Base-by-base conservation (phyloP, 2,797 vertebrate genomes). In the Hybognathus amarus region DNA sequence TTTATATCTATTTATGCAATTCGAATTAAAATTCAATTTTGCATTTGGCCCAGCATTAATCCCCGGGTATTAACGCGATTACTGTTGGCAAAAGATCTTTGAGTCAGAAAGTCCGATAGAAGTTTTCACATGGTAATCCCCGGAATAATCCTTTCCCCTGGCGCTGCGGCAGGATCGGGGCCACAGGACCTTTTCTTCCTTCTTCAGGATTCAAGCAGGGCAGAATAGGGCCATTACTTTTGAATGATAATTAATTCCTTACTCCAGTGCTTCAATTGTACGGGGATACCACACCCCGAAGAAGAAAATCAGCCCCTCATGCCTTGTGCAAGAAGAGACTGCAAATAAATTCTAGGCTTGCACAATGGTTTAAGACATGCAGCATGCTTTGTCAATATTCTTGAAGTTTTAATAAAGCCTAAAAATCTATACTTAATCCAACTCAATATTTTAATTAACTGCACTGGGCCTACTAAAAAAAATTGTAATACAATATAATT, bases 41-140 rank as follows among this genome's bases (percentile, higher is more conserved):
- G 92, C 87, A 85, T 85, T 85, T 82, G 90, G 91, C 88, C 90
- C 90, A 88, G 85, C 87, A 86, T 94, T 95, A 96, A 96, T 94
- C 93, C 85, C 77, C 90, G 89, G 93, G 90, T 89, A 91, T 93
- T 94, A 95, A 95, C 93, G 94, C 80, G 91, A 96, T 96, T 95
- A 95, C 91, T 83, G 87, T 86, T 80, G 84, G 64, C 88, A 90
- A 92, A 90, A 90, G 92, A 95, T 95, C 94, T 94, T 92, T 94
- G 93, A 95, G 94, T 94, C 94, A 95, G 93, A 95, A 94, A 96
- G 90, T 95, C 94, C 95, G 94, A 92, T 90, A 78, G 86, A 92
- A 94, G 95, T 96, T 96, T 95, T 92, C 90, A 96, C 95, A 96
- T 95, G 95, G 95, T 97, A 97, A 97, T 97, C 95, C 94, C 85